Base-by-base conservation (phyloP, 64 coral and sea anemone genomes). In the Orbicella faveolata region DNA sequence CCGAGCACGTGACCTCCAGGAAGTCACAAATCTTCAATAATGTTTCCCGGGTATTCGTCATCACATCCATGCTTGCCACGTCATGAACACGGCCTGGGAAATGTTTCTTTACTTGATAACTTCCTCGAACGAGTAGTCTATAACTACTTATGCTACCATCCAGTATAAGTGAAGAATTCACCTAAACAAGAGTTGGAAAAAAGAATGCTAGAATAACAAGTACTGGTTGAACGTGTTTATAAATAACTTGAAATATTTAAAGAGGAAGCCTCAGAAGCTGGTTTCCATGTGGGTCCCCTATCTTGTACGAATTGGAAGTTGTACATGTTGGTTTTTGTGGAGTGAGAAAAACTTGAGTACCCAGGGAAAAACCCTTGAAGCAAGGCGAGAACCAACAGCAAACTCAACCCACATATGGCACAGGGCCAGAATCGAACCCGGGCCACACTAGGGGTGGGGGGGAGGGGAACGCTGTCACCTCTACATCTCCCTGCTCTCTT, bases 1-100 rank as follows among this genome's bases (percentile, higher is more conserved):
- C 44, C 6, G 57, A 64, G 80, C 80, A 83, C 16, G 80, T 83
- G 57, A 83, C 20, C 15, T 63, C 57, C 12, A 85, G 16, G 82
- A 85, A 85, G 41, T 36, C 48, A 21, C 82, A 85, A 69, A 85
- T 73, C 10, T 73, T 41, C 10, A 1, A 1, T 4, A 85, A 21
- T 12, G 61, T 85, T 41, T 85, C 63, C 2, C 17, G 14, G 3
- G 82, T 44, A 6, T 85, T 17, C 34, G 36, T 85, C 62, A 85
- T 68, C 15, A 36, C 61, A 53, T 85, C 82, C 7, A 68, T 85
- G 17, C 82, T 67, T 54, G 77, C 77, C 2, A 79, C 77, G 52
- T 79, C 25, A 33, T 57, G 77, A 53, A 79, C 77, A 0, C 77
- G 77, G 52, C 77, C 77, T 12, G 77, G 77, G 51, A 79, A 79